These are phyloP conservation scores for Nomia melanderi DNA, from an alignment of 1,140 invertebrate genomes.

Conservation along the genomic window DNA sequence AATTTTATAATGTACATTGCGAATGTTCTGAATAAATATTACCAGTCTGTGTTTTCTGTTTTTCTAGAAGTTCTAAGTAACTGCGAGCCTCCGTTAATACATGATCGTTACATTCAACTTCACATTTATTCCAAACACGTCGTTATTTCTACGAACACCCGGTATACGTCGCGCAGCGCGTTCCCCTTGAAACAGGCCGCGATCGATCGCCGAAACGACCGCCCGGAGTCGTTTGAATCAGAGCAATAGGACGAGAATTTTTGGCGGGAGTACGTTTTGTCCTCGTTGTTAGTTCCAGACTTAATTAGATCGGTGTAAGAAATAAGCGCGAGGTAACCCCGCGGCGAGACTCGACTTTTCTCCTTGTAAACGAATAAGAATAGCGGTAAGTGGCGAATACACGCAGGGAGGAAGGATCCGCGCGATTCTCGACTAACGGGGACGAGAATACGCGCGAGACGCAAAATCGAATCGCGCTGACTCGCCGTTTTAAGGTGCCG, in stretches of 20 bases:
- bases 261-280: slow-evolving; percentile 22
- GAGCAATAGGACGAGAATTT: slow-evolving; percentile 22
- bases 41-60: no score
- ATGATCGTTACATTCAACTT: no score
- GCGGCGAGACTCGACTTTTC: slow-evolving; percentile 11
- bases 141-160: no score
- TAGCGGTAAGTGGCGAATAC: slow-evolving; percentile 21
- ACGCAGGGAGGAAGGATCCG: no score
- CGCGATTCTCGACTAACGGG: no score
- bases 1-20: no score
- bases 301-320: slow-evolving; percentile 41
- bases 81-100: no score
- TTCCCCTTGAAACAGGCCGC: background rate
- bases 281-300: slow-evolving; percentile 37
- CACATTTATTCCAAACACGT: no score
- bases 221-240: background rate
- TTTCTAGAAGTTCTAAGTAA: no score
- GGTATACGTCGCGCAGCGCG: background rate
- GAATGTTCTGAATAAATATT: no score
- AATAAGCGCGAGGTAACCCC: background rate
- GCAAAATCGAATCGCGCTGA: slow-evolving; percentile 26
- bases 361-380: slow-evolving; percentile 19
- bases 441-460: no score
- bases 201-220: background rate
- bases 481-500: slow-evolving; percentile 37